Conservation (phyloP, 2,888 invertebrate species). For the Nomada fucata region DNA sequence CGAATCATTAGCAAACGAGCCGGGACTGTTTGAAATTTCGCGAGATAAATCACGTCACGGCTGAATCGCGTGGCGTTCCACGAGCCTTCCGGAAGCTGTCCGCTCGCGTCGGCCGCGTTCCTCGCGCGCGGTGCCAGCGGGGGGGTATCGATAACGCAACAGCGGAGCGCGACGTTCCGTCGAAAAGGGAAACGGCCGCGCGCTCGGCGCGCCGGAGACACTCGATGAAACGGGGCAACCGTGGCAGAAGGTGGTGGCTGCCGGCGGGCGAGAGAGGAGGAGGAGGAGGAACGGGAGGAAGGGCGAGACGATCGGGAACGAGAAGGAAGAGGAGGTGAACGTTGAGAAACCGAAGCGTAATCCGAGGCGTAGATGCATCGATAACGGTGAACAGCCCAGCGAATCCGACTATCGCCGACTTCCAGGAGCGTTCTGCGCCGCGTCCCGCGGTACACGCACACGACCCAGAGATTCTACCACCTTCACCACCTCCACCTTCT, state of each 20-base stretch:
- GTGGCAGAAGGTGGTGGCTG: slow-evolving; percentile 23
- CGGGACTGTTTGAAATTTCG: slow-evolving; percentile 28
- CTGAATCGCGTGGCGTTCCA: slow-evolving; percentile 35
- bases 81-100: slow-evolving; percentile 41
- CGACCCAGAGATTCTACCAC: slow-evolving; percentile 60
- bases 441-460: slow-evolving; percentile 47
- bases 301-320: slow-evolving; percentile 17
- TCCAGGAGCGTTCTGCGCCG: slow-evolving; percentile 48
- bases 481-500: slow-evolving; percentile 47
- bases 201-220: slow-evolving; percentile 35
- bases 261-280: slow-evolving; percentile 42
- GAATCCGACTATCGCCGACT: slow-evolving; percentile 60
- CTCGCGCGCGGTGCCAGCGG: slow-evolving; percentile 5
- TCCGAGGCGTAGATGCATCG: slow-evolving; percentile 79
- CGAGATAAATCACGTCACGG: slow-evolving; percentile 41
- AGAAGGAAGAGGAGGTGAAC: slow-evolving; percentile 68
- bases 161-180: slow-evolving; percentile 29
- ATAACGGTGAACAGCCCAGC: slow-evolving; percentile 67
- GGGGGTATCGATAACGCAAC: slow-evolving; percentile 29
- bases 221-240: slow-evolving; percentile 36
- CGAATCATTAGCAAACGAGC: slow-evolving; percentile 16
- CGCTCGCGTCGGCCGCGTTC: slow-evolving; percentile 37
- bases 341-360: slow-evolving; percentile 75
- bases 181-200: slow-evolving; percentile 54
- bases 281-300: slow-evolving; percentile 8